A percentile compares a stretch with the other conserved stretches of the same genome.
These are phyloP conservation scores for Natrix natrix DNA, from an alignment of 2,797 vertebrate species.

Conservation along the genomic window DNA sequence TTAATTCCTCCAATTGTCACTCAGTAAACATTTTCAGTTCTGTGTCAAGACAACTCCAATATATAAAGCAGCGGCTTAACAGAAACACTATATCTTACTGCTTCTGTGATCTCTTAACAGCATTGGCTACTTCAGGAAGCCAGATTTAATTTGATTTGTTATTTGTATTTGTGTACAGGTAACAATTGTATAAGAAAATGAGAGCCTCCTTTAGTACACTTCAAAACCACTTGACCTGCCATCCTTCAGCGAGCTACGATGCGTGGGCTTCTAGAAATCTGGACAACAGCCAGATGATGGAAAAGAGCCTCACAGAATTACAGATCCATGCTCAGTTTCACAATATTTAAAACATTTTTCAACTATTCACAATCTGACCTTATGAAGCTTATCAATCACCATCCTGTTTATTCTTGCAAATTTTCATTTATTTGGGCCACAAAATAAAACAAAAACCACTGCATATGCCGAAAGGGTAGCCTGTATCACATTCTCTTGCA, in stretches of 20 bases:
- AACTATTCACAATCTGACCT: background rate
- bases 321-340: background rate
- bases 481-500: background rate
- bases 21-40: background rate
- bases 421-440: background rate
- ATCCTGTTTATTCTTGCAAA: background rate
- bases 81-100: constrained; percentile 9
- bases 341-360: background rate
- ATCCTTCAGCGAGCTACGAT: background rate
- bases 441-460: background rate
- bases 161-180: background rate
- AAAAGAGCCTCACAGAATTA: background rate
- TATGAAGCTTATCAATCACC: background rate
- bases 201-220: background rate
- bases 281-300: background rate
- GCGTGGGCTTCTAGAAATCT: background rate
- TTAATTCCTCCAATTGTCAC: constrained; percentile 23
- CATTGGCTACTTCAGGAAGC: background rate
- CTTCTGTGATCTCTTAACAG: constrained; percentile 7
- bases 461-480: background rate
- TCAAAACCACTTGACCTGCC: background rate
- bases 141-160: background rate
- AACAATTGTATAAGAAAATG: background rate
- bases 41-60: constrained; percentile 18
- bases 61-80: constrained; percentile 15